Conservation (phyloP, 2,113 vertebrate genomes). For the Chaetodon trifascialis region DNA sequence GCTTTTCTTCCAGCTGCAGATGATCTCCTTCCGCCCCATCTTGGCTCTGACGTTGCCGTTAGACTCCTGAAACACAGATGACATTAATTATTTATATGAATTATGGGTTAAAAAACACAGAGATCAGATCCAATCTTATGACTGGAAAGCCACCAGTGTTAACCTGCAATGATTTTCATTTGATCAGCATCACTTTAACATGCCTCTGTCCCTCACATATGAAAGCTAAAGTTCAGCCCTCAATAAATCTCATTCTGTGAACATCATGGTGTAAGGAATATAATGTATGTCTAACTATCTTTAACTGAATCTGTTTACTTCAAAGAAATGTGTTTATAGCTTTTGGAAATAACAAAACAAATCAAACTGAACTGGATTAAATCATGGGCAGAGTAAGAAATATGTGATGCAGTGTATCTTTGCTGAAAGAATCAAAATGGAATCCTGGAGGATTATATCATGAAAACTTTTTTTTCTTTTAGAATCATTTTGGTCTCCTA, state of each 20-base stretch:
- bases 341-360: background rate
- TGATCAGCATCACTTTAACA: background rate
- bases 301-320: no score
- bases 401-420: background rate
- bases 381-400: background rate
- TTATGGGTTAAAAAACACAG: background rate
- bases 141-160: background rate
- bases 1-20: slow-evolving; percentile 92
- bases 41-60: slow-evolving; percentile 85
- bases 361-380: background rate
- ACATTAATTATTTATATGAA: background rate
- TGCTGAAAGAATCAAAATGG: background rate
- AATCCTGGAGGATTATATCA: background rate
- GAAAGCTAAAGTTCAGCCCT: background rate
- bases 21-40: slow-evolving; percentile 90
- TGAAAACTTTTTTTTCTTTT: background rate
- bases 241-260: background rate
- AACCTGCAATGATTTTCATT: background rate
- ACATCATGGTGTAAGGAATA: no score
- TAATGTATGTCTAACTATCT: no score
- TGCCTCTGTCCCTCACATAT: background rate
- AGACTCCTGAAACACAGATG: slow-evolving; percentile 70
- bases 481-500: background rate
- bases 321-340: background rate
- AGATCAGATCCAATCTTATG: background rate